Base-by-base conservation (phyloP, 1,140 invertebrate genomes). In the Microplitis mediator region DNA sequence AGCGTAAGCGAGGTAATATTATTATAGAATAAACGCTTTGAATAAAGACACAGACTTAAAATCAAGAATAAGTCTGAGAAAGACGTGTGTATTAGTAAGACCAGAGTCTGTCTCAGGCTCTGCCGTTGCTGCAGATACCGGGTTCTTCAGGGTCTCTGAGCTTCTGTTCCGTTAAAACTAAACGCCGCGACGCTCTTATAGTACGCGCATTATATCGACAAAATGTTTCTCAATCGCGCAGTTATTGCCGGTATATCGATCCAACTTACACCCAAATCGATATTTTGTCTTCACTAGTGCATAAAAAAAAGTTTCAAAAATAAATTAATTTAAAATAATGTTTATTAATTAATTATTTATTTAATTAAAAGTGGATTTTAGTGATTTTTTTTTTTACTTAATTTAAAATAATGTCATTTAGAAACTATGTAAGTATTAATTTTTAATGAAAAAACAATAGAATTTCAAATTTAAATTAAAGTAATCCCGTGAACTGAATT, bases 361-460 rank as follows among this genome's bases (percentile, higher is more conserved):
- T 23, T 23, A 23, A 23, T 45, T 45, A 45, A 9, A 45, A 45
- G 39, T 45, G 23, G 23, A 23, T 23, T 32, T 39, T 9, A 39
- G 34, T 32, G 62, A 45, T 36, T 64, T 14, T 16, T 35, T 1
- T n/a, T 31, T 72, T 68, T 58, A 23, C 67, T 67, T 58, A 45
- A 72, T 32, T 23, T 31, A 58, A n/a, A 69, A 86, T 86, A 69
- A 86, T 86, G 85, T 80, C 84, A 65, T 86, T 82, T 74, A 84
- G 83, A 72, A 84, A 80, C 81, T 87, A 86, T 62, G 85, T 87
- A 85, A 87, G 85, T 86, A 66, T n/a, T 51, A 14, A 14, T n/a
- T 45, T 14, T 9, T 6, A 65, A 65, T 13, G n/a, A 3, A 50
- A 31, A 39, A 14, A 6, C 0, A 23, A 56, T 14, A 13, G 9